Evolutionary conservation across 2,113 vertebrate genomes (phyloP).

Genomic region (Corythaeola cristata): DNA sequence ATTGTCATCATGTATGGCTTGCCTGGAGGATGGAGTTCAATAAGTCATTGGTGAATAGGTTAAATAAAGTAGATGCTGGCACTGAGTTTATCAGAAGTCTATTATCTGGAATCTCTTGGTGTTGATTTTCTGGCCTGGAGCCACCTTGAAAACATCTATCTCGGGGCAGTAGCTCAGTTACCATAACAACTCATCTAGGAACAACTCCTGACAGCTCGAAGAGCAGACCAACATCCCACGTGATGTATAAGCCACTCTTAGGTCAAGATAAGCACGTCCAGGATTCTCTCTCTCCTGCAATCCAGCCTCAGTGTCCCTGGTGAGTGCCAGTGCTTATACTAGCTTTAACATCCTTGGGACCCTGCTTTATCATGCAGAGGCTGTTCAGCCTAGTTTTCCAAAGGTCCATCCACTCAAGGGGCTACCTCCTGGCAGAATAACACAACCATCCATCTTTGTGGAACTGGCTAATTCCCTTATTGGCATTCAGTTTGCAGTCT

Average conservation of each 20-base stretch:
- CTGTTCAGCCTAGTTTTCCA: background rate
- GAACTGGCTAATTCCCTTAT: background rate
- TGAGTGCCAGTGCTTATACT: background rate
- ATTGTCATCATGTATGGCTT: background rate
- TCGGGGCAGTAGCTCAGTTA: conserved; percentile 52
- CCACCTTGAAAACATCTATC: conserved; percentile 49
- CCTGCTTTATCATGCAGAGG: background rate
- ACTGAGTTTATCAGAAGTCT: conserved; percentile 33
- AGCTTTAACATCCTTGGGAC: background rate
- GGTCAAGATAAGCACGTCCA: background rate
- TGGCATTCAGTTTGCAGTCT: background rate
- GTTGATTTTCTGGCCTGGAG: conserved; percentile 61
- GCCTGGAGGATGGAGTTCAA: conserved; percentile 7
- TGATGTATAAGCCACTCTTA: background rate
- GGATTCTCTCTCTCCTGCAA: background rate
- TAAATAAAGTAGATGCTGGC: conserved; percentile 37
- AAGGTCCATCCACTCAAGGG: background rate
- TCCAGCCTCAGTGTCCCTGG: background rate
- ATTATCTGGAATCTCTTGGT: conserved; percentile 53
- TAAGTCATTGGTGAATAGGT: conserved; percentile 26
- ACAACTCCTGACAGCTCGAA: background rate
- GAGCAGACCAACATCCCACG: background rate
- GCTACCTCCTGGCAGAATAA: background rate
- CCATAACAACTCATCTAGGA: conserved; percentile 60
- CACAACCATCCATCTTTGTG: background rate